Percentiles rank a stretch among this genome's conserved stretches.
Evolutionary conservation across 2,888 invertebrate genomes (phyloP).

Genomic region (Drosophila sordidula): DNA sequence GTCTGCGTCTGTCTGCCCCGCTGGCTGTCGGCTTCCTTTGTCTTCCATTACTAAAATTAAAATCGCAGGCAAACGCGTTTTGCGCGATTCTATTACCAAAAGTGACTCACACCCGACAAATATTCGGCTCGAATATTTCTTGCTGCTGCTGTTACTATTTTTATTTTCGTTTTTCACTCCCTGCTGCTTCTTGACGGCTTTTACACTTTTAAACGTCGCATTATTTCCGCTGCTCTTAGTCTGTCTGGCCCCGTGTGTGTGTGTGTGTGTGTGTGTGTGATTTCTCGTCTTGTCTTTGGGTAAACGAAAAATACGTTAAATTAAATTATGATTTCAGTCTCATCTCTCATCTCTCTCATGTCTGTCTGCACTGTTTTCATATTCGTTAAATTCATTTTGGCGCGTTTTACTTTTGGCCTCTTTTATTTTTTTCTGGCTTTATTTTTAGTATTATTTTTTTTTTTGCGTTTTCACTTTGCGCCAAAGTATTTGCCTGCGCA

Average conservation of each 20-base stretch:
- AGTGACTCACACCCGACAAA: slow-evolving; percentile 65
- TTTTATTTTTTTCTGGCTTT: slow-evolving; percentile 7
- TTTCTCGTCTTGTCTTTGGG: slow-evolving; percentile 71
- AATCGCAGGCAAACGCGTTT: slow-evolving; percentile 72
- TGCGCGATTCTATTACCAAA: slow-evolving; percentile 78
- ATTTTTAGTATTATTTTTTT: slow-evolving; percentile 1
- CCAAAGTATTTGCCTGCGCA: slow-evolving; percentile 67
- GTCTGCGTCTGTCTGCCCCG: slow-evolving; percentile 5
- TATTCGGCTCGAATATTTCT: slow-evolving; percentile 11
- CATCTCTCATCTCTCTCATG: slow-evolving; percentile 15
- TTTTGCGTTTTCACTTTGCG: slow-evolving; percentile 57
- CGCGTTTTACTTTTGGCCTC: slow-evolving; percentile 14
- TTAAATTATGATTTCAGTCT: slow-evolving; percentile 79
- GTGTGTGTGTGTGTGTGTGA: slow-evolving; percentile 48
- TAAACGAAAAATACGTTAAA: slow-evolving; percentile 74
- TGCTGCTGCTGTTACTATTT: slow-evolving; percentile 27
- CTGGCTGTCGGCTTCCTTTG: slow-evolving; percentile 59
- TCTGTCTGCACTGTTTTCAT: slow-evolving; percentile 48
- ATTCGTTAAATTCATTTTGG: slow-evolving; percentile 72
- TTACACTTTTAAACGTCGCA: slow-evolving; percentile 78
- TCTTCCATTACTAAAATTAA: slow-evolving; percentile 81
- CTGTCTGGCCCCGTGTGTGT: slow-evolving; percentile 48
- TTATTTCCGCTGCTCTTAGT: slow-evolving; percentile 78
- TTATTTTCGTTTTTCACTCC: not conserved
- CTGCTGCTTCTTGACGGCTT: slow-evolving; percentile 66